Base-by-base conservation (phyloP, 2,888 invertebrate genomes). In the Drosophila histrio region DNA sequence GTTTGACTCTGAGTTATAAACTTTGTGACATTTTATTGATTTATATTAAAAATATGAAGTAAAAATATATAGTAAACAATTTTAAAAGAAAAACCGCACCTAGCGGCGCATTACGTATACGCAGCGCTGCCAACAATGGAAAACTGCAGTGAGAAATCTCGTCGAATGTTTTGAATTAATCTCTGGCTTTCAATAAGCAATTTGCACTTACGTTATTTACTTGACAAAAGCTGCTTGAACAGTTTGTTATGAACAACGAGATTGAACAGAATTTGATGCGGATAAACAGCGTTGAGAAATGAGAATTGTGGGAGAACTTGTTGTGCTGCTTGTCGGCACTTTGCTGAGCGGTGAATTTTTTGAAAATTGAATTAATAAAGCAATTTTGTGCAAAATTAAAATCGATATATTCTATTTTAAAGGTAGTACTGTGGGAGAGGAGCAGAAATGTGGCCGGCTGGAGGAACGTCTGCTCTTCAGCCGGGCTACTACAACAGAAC, bases 401-500 rank as follows among this genome's bases (percentile, higher is more conserved):
- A 15, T 2, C 36, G 44, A 7, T 15, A 8, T 47, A 39, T 38
- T 19, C 17, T 38, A 11, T 38, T 19, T 39, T 39, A 0, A 2
- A 53, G 36, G 1, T 9, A 11, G 1, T 9, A 11, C 19, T 41
- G 41, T 38, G 2, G 8, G 13, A 17, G 57, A 28, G 4, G 52
- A 64, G 1, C 1, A 24, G 0, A 30, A 57, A 0, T 83, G 83
- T 17, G 83, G 83, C 2, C 38, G 8, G 0, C 53, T 83, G 9
- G 69, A 79, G 5, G 83, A 83, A 43, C 57, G 66, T 1, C 9
- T 72, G 15, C 50, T 84, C n/a, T 79, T 66, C 22, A 38, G 22
- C n/a, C 49, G 1, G 0, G n/a, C 26, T 0, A 2, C 3, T 0
- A 0, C 11, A 6, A 65, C 85, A 17, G 67, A 63, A 8, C 85